A percentile compares a stretch with the other conserved stretches of the same genome.
Conservation (phyloP, 2,797 vertebrate genomes). For the Knipowitschia caucasica region DNA sequence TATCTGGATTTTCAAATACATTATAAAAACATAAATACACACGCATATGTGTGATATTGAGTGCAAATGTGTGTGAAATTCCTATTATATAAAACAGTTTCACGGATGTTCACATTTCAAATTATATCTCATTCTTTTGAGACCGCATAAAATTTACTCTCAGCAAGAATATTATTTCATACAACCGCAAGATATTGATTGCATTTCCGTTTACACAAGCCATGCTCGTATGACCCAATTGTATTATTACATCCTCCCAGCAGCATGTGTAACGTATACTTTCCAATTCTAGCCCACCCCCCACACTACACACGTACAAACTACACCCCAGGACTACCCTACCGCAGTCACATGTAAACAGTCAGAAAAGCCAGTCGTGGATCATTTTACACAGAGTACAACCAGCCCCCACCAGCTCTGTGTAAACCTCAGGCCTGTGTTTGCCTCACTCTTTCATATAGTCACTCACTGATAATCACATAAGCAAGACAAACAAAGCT, state of each 20-base stretch:
- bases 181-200: neutral
- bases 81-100: too few species aligned
- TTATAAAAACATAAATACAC: too few species aligned
- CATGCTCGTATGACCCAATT: conserved; percentile 10
- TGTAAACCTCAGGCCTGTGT: conserved; percentile 15
- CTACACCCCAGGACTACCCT: neutral
- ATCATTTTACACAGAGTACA: conserved; percentile 40
- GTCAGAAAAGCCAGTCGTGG: conserved; percentile 31
- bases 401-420: conserved; percentile 6
- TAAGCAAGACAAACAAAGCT: conserved; percentile 31
- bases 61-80: too few species aligned
- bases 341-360: conserved; percentile 52
- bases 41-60: too few species aligned
- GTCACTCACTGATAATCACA: conserved; percentile 37
- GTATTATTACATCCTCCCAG: conserved; percentile 27
- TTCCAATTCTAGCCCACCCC: conserved; percentile 18
- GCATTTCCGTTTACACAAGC: conserved; percentile 6
- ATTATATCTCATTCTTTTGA: too few species aligned
- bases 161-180: neutral
- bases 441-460: conserved; percentile 41
- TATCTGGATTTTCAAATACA: too few species aligned
- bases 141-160: too few species aligned
- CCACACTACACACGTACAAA: neutral
- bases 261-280: conserved; percentile 20
- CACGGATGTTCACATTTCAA: too few species aligned